Percentiles rank a stretch among this genome's conserved stretches.
phyloP scores from a whole-genome alignment of 1,140 invertebrate genomes.

The Melitaea cinxia region DNA sequence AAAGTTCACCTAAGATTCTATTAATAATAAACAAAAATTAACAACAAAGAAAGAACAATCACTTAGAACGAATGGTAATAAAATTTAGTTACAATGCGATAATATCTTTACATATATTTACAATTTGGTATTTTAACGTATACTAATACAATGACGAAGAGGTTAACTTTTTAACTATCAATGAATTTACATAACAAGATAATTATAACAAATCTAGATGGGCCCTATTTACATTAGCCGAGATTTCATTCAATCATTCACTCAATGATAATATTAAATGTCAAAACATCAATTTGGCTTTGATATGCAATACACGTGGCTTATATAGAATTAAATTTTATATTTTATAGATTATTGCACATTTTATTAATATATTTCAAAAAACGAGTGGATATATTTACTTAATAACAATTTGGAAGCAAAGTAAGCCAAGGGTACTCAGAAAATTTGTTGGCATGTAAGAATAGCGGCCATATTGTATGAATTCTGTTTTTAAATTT shows the following conservation, averaged over 20 bases:
- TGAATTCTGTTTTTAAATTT: slow-evolving; percentile 4
- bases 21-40: slow-evolving; percentile 77
- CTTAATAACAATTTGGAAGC: slow-evolving; percentile 27
- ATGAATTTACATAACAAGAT: slow-evolving; percentile 70
- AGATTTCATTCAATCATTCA: slow-evolving; percentile 49
- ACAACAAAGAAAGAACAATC: slow-evolving; percentile 79
- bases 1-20: slow-evolving; percentile 54
- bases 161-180: slow-evolving; percentile 63
- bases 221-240: slow-evolving; percentile 60
- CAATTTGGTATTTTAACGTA: slow-evolving; percentile 80
- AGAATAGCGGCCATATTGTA: slow-evolving; percentile 12
- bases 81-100: slow-evolving; percentile 76
- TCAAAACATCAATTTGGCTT: slow-evolving; percentile 64
- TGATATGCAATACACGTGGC: slow-evolving; percentile 67
- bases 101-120: slow-evolving; percentile 81
- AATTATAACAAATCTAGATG: slow-evolving; percentile 59
- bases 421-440: slow-evolving; percentile 26
- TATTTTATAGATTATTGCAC: slow-evolving; percentile 59
- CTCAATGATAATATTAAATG: slow-evolving; percentile 42
- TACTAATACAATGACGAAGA: slow-evolving; percentile 75
- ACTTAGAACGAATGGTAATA: slow-evolving; percentile 80
- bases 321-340: slow-evolving; percentile 45
- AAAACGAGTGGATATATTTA: slow-evolving; percentile 32
- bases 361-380: slow-evolving; percentile 44
- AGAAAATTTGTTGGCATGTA: neutral